A percentile compares a stretch with the other conserved stretches of the same genome.
These are phyloP conservation scores for Idaea biselata DNA, from an alignment of 2,888 invertebrate genomes.

Conservation along the genomic window DNA sequence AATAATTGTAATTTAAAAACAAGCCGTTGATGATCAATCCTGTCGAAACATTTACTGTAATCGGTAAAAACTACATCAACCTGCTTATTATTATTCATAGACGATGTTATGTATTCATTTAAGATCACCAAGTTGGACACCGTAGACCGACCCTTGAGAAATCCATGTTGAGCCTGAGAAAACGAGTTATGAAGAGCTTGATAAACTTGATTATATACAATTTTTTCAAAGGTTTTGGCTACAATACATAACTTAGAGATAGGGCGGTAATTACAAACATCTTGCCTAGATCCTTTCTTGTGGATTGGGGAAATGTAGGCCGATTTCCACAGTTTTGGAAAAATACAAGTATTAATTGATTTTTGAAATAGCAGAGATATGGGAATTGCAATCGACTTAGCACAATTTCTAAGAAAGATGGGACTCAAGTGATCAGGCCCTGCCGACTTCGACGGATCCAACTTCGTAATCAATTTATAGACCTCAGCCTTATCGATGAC, in stretches of 20 bases:
- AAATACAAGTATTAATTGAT: not conserved
- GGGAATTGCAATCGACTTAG: not conserved
- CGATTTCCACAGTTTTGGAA: not conserved
- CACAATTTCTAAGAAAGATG: not conserved
- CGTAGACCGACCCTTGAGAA: conserved; percentile 12
- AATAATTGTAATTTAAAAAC: conserved; percentile 1
- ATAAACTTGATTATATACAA: conserved; percentile 8
- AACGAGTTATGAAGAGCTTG: conserved; percentile 6
- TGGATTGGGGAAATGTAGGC: not conserved
- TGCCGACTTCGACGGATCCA: not conserved
- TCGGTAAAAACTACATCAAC: conserved; percentile 15
- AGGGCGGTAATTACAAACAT: not conserved
- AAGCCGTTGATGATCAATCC: conserved; percentile 3
- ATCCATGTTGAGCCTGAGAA: conserved; percentile 9
- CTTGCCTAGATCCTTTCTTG: conserved; percentile 4
- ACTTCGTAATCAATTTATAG: not conserved
- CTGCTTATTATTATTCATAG: conserved; percentile 4
- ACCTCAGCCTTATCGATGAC: not conserved
- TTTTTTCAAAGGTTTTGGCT: conserved; percentile 10
- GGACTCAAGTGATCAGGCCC: not conserved
- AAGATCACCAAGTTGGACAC: conserved; percentile 6
- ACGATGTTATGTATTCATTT: conserved; percentile 6
- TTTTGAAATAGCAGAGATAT: not conserved
- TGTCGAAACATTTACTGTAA: conserved; percentile 11
- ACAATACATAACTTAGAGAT: conserved; percentile 10